Conservation (phyloP, 1,140 invertebrate species). For the Drosophila kohkoa region DNA sequence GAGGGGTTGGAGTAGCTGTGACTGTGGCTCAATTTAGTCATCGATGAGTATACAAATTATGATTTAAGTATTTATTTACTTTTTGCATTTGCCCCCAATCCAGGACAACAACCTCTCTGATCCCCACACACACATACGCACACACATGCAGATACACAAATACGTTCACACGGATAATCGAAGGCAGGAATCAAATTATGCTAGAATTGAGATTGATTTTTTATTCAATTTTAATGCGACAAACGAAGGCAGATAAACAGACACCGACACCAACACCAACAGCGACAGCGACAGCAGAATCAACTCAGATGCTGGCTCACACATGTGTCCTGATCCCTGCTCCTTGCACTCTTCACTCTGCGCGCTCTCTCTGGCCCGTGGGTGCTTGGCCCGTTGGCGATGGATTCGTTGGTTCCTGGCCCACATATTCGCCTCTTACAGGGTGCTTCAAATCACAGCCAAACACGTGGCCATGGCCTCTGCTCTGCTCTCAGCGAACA, state of each 20-base stretch:
- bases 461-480: constrained; percentile 56
- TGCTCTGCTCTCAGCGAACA: neutral
- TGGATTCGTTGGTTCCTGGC: constrained; percentile 12
- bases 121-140: constrained; percentile 27
- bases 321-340: constrained; percentile 49
- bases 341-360: constrained; percentile 26
- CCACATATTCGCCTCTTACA: constrained; percentile 50
- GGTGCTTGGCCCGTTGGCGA: neutral
- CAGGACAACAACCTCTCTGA: constrained; percentile 7
- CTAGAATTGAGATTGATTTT: constrained; percentile 84
- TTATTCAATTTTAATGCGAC: constrained; percentile 84
- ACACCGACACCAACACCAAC: constrained; percentile 55
- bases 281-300: constrained; percentile 23
- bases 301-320: constrained; percentile 37
- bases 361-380: constrained; percentile 36
- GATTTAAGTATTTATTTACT: constrained; percentile 56
- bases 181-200: constrained; percentile 82
- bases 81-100: constrained; percentile 33
- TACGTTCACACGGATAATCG: constrained; percentile 60
- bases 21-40: constrained; percentile 19
- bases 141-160: constrained; percentile 3
- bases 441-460: constrained; percentile 51
- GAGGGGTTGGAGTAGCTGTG: neutral
- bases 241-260: constrained; percentile 83
- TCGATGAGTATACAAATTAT: constrained; percentile 40